These are phyloP conservation scores for Leptocoma aspasia DNA, from an alignment of 2,113 vertebrate species.

Conservation along the genomic window DNA sequence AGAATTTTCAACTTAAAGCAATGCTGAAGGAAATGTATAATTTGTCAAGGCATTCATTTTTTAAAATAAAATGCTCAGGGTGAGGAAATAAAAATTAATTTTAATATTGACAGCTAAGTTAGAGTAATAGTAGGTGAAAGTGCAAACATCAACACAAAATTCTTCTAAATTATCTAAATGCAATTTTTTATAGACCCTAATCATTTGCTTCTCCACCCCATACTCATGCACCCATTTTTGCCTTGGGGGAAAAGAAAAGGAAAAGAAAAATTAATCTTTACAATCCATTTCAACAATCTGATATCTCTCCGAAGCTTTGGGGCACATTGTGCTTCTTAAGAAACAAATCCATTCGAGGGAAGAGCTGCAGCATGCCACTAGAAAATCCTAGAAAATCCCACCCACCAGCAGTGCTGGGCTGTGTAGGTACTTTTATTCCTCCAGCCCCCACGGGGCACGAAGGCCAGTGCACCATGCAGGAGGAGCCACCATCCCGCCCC, in stretches of 20 bases:
- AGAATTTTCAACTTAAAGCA: neutral
- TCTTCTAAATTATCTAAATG: neutral
- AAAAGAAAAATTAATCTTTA: neutral
- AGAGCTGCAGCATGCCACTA: neutral
- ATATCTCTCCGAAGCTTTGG: neutral
- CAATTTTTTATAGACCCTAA: neutral
- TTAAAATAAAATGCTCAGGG: neutral
- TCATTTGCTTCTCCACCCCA: neutral
- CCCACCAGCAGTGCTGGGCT: neutral
- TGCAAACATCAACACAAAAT: neutral
- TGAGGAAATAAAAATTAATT: neutral
- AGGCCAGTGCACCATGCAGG: neutral
- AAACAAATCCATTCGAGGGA: neutral
- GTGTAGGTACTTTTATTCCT: neutral
- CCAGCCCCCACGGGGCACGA: neutral
- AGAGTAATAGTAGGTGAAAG: neutral
- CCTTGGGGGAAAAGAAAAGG: accelerated
- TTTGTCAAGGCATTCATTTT: neutral
- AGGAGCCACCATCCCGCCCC: neutral
- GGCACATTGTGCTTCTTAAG: neutral
- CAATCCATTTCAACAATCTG: neutral
- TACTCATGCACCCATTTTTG: neutral
- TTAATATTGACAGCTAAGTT: neutral
- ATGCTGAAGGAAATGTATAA: neutral
- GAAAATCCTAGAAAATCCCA: neutral